A percentile compares a stretch with the other conserved stretches of the same genome.
Evolutionary conservation across 23 tunicate species (phyloP).

Genomic region (Trididemnum miniatum): DNA sequence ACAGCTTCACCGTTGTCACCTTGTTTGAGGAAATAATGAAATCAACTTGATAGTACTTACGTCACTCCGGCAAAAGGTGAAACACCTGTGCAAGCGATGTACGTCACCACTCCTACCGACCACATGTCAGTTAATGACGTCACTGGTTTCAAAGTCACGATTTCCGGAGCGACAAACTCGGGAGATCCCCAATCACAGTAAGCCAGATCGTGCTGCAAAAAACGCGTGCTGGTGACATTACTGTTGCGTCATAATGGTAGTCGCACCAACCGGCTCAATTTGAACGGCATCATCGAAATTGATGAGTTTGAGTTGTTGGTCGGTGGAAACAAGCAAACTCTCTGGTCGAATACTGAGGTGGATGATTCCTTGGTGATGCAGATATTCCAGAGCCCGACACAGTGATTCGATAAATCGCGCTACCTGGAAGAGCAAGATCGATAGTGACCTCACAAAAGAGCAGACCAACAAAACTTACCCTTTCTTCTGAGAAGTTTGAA

Average conservation of each 20-base stretch:
- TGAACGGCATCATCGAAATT: conserved; percentile 54
- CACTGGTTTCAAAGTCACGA: conserved; percentile 39
- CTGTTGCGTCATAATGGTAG: neutral
- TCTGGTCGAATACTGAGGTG: conserved; percentile 76
- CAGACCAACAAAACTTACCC: conserved; percentile 4
- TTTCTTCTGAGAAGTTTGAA: neutral
- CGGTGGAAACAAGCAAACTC: conserved; percentile 37
- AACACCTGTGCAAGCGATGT: conserved; percentile 57
- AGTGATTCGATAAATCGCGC: conserved; percentile 34
- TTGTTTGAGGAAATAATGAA: too few species aligned
- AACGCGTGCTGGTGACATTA: neutral
- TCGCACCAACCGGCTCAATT: neutral
- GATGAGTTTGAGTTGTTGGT: conserved; percentile 33
- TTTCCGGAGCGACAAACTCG: conserved; percentile 77
- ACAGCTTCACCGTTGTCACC: too few species aligned
- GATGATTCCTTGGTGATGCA: conserved; percentile 44
- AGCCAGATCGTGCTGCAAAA: neutral
- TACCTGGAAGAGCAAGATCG: too few species aligned
- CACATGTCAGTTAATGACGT: conserved; percentile 77
- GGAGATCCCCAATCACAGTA: conserved; percentile 62
- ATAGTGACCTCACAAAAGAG: too few species aligned
- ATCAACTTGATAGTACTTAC: too few species aligned
- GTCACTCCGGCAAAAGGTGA: conserved; percentile 73
- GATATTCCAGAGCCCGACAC: conserved; percentile 46
- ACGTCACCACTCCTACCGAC: conserved; percentile 69